These are phyloP conservation scores for Homarus americanus DNA, from an alignment of 1,140 invertebrate species.

Conservation along the genomic window DNA sequence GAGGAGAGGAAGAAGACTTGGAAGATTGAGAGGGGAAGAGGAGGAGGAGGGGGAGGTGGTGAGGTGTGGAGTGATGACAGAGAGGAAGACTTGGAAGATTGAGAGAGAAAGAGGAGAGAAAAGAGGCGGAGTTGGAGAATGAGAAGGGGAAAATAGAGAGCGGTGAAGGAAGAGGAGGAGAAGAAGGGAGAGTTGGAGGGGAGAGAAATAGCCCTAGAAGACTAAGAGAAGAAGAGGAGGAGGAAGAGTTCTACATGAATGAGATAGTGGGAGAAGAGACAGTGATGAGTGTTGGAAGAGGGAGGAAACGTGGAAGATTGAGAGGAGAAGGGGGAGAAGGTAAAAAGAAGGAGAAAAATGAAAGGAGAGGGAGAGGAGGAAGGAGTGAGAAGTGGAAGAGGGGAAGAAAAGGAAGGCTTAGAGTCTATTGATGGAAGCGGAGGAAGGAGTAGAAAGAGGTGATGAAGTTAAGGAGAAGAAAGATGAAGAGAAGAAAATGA, in stretches of 20 bases:
- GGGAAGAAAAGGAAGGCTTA: neutral
- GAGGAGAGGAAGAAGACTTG: slow-evolving; percentile 10
- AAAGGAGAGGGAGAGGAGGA: neutral
- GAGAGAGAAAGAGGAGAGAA: neutral
- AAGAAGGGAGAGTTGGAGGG: neutral
- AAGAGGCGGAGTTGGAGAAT: neutral
- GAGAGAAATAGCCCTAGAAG: neutral
- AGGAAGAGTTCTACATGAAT: neutral
- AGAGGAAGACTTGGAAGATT: neutral
- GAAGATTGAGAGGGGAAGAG: neutral
- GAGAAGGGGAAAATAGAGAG: slow-evolving; percentile 7
- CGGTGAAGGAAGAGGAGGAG: neutral
- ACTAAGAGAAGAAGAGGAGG: slow-evolving; percentile 11
- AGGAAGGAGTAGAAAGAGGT: too few species aligned
- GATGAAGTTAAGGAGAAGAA: too few species aligned
- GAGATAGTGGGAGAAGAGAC: neutral
- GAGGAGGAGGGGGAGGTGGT: slow-evolving; percentile 20
- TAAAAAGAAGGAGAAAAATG: neutral
- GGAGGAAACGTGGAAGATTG: neutral
- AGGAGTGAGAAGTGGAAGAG: neutral
- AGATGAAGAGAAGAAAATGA: neutral
- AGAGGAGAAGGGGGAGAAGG: neutral
- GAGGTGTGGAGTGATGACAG: slow-evolving; percentile 4
- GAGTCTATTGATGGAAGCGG: neutral
- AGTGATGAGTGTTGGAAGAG: neutral